phyloP scores from a whole-genome alignment of 2,888 invertebrate genomes.

The Cephalotes varians region DNA sequence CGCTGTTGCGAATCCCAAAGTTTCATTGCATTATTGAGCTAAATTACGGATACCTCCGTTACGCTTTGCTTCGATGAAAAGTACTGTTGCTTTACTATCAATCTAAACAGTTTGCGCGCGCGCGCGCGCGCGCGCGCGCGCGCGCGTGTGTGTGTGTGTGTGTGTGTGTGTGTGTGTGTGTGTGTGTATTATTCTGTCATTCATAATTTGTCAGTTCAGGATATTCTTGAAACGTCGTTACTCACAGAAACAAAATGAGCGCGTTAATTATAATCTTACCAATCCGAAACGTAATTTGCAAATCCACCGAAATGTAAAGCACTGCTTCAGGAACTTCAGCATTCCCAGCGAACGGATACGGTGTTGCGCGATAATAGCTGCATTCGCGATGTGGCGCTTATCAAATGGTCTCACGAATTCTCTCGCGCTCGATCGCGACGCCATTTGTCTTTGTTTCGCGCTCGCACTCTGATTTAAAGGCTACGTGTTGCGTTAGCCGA shows the following conservation, averaged over 20 bases:
- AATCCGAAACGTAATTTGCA: neutral
- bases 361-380: slow-evolving; percentile 31
- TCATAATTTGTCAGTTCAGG: neutral
- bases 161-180: neutral
- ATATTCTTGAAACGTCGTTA: neutral
- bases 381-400: slow-evolving; percentile 39
- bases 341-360: slow-evolving; percentile 35
- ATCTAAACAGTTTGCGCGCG: neutral
- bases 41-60: slow-evolving; percentile 5
- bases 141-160: neutral
- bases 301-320: neutral
- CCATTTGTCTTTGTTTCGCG: slow-evolving; percentile 54
- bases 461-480: slow-evolving; percentile 60
- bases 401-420: slow-evolving; percentile 39
- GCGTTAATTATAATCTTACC: neutral
- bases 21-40: slow-evolving; percentile 18
- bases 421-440: slow-evolving; percentile 24
- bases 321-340: neutral
- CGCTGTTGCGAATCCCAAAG: slow-evolving; percentile 14
- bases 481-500: slow-evolving; percentile 67
- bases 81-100: neutral
- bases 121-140: neutral
- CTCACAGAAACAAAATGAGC: neutral
- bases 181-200: too few species aligned
- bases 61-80: neutral